Percentiles rank a stretch among this genome's conserved stretches.
phyloP scores from a whole-genome alignment of 2,113 vertebrate species.

The Calyptommatus sinebrachiatus region DNA sequence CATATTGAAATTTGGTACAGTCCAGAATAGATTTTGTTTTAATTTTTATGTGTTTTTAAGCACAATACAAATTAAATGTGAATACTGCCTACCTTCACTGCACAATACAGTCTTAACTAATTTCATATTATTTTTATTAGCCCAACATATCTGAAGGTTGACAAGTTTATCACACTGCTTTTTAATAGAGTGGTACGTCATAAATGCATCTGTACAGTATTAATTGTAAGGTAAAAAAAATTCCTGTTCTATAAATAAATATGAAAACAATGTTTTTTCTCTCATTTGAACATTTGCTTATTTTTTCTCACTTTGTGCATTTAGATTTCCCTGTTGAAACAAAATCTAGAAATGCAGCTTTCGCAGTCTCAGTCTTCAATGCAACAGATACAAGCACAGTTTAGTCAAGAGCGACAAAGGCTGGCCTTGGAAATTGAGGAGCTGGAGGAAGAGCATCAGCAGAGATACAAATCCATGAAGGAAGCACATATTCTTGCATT shows the following conservation, averaged over 20 bases:
- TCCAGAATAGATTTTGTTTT: no score
- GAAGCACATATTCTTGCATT: conserved; percentile 89
- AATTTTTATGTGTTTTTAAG: no score
- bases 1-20: no score
- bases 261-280: neutral
- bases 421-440: conserved; percentile 93
- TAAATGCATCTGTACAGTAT: neutral
- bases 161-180: neutral
- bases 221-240: neutral
- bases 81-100: no score
- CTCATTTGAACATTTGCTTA: conserved; percentile 13
- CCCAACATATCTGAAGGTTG: no score
- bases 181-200: neutral
- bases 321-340: conserved; percentile 95
- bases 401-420: conserved; percentile 92
- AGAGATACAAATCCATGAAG: conserved; percentile 87
- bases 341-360: conserved; percentile 97
- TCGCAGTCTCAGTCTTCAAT: conserved; percentile 95
- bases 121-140: no score
- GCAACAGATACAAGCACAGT: conserved; percentile 95
- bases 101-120: no score
- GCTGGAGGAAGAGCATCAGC: conserved; percentile 90
- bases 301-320: conserved; percentile 50
- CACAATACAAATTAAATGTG: no score
- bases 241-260: neutral